phyloP scores from a whole-genome alignment of 2,797 vertebrate genomes.

The Clarias laeviceps region DNA sequence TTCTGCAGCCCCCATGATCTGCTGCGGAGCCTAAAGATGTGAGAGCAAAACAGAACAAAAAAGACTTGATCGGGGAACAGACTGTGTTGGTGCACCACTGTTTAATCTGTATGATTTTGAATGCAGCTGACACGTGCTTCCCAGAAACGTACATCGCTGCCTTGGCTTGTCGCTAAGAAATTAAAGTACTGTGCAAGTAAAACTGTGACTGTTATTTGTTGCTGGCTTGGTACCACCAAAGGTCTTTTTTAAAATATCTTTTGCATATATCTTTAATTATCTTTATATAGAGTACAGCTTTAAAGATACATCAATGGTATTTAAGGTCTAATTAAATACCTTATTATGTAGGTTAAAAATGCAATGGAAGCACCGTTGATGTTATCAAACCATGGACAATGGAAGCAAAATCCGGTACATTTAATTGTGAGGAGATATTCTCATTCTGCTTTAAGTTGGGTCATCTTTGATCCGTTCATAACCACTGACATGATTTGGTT shows the following conservation, averaged over 20 bases:
- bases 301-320: not conserved
- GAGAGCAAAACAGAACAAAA: not conserved
- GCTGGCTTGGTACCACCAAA: not conserved
- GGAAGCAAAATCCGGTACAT: not conserved
- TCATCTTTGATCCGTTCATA: not conserved
- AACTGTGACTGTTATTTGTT: not conserved
- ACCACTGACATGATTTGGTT: not conserved
- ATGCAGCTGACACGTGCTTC: not conserved
- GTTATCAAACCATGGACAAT: too few relatives aligned
- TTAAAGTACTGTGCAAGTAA: not conserved
- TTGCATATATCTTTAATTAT: not conserved
- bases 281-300: not conserved
- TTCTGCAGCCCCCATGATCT: not conserved
- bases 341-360: not conserved
- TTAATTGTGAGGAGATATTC: not conserved
- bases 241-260: not conserved
- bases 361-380: not conserved
- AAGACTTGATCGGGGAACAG: not conserved
- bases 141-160: not conserved
- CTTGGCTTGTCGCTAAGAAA: not conserved
- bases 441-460: not conserved
- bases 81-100: not conserved
- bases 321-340: too few relatives aligned
- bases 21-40: not conserved
- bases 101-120: not conserved